Evolutionary conservation across 2,113 vertebrate genomes (phyloP).

Genomic region (Lophotis ruficrista): DNA sequence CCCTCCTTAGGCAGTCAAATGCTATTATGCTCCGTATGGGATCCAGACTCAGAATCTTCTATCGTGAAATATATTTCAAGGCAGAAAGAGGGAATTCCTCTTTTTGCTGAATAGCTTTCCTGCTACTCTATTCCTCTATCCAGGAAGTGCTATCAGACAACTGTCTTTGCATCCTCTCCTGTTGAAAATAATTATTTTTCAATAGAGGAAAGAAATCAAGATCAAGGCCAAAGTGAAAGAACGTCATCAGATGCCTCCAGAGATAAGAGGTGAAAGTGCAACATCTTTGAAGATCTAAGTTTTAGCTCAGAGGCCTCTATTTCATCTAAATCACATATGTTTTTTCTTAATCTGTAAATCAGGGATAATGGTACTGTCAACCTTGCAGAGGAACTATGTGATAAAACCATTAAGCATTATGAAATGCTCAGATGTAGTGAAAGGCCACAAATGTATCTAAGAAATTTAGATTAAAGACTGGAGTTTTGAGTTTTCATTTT

Average conservation of each 20-base stretch:
- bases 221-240: neutral
- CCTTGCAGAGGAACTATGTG: neutral
- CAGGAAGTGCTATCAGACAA: neutral
- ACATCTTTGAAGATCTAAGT: neutral
- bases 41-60: neutral
- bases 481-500: neutral
- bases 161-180: neutral
- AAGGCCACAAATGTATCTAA: neutral
- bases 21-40: rapidly evolving
- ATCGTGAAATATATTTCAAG: neutral
- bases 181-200: neutral
- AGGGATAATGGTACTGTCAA: neutral
- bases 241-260: neutral
- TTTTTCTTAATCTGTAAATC: neutral
- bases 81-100: neutral
- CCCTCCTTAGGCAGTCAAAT: neutral
- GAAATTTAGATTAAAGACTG: neutral
- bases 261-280: neutral
- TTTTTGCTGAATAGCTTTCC: neutral
- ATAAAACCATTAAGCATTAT: neutral
- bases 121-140: neutral
- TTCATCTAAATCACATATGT: neutral
- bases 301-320: neutral
- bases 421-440: neutral
- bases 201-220: neutral